Base-by-base conservation (phyloP, 1,140 invertebrate genomes). In the Nilaparvata lugens region DNA sequence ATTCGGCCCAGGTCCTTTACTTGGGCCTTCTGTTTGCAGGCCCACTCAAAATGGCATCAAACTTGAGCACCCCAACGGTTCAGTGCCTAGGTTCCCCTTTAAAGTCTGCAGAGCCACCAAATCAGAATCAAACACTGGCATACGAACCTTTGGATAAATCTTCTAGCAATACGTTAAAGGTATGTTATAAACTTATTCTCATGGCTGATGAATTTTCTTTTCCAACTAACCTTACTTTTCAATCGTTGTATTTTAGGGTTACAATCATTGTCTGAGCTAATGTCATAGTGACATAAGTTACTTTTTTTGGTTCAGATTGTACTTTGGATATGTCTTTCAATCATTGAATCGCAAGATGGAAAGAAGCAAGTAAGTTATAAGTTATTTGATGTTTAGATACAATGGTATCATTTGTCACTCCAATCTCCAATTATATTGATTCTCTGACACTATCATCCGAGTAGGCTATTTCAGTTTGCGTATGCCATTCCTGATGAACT, bases 91-190 rank as follows among this genome's bases (percentile, higher is more conserved):
- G 43, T 40, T 23, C 60, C 18, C 45, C 55, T 52, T 38, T 25
- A 28, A 61, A 61, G 28, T 54, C 53, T 35, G 13, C 43, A 16
- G 53, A 56, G 45, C 14, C 18, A 53, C 60, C 56, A 48, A 54
- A 57, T 51, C 54, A 28, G 31, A 42, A 42, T 25, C 58, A 60
- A 25, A 13, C 40, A n/a, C 55, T 45, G n/a, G 56, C 48, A 19
- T 62, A 56, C 52, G 60, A 62, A 57, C 60, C 60, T 13, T 40
- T 62, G 40, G 60, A 62, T 18, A 62, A 62, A 38, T 56, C 60
- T 31, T 52, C 60, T n/a, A 62, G 53, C 25, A 62, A 62, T 42
- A 62, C 60, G 14, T 35, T 62, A 38, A 62, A 62, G 45, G 60
- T 62, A 48, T n/a, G 54, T 38, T n/a, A 52, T 19, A 24, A n/a